Conservation (phyloP, 2,888 invertebrate genomes). For the Subacronicta megacephala region DNA sequence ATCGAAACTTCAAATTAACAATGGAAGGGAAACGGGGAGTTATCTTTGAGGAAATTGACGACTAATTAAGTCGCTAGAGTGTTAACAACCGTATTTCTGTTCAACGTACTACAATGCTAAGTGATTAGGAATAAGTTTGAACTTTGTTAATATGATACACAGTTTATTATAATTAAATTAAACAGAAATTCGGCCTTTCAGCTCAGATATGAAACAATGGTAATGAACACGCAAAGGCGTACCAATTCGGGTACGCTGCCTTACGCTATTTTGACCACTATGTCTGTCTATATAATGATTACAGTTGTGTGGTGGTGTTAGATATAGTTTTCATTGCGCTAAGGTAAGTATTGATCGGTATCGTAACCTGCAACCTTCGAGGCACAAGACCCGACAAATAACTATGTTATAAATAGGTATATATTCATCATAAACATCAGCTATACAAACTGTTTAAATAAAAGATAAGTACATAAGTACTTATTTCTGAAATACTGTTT, state of each 20-base stretch:
- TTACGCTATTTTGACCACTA: slow-evolving; percentile 23
- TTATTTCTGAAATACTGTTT: not conserved
- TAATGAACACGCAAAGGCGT: slow-evolving; percentile 21
- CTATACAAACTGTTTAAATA: not conserved
- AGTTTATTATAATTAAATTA: not conserved
- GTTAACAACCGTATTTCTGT: not conserved
- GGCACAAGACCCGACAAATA: slow-evolving; percentile 10
- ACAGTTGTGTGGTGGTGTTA: slow-evolving; percentile 19
- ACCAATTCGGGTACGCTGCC: slow-evolving; percentile 19
- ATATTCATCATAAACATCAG: not conserved
- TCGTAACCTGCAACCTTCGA: slow-evolving; percentile 33
- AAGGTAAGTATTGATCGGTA: slow-evolving; percentile 49
- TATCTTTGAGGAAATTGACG: slow-evolving; percentile 29
- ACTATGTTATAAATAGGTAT: not conserved
- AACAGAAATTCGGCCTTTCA: slow-evolving; percentile 14
- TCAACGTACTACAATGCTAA: no score
- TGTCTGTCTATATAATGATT: not conserved
- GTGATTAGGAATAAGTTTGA: not conserved
- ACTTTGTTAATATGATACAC: not conserved
- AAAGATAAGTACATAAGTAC: no score
- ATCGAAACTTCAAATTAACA: slow-evolving; percentile 17
- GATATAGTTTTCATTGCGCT: slow-evolving; percentile 15
- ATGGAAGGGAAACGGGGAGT: slow-evolving; percentile 30
- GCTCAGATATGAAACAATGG: slow-evolving; percentile 26
- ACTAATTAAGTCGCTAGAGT: slow-evolving; percentile 17